A percentile compares a stretch with the other conserved stretches of the same genome.
phyloP scores from a whole-genome alignment of 1,140 invertebrate genomes.

The Plectus sambesii region DNA sequence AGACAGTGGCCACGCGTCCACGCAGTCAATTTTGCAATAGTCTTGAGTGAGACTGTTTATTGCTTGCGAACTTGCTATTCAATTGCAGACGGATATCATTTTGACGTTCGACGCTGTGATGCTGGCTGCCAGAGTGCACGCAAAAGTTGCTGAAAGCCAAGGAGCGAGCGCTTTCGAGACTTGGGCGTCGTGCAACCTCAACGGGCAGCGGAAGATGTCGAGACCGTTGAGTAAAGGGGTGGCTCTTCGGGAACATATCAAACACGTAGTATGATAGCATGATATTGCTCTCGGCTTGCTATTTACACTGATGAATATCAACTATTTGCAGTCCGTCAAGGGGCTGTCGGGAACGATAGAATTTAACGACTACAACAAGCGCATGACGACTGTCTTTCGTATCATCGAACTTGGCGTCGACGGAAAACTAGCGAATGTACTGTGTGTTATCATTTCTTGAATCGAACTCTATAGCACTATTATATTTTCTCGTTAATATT shows the following conservation, averaged over 20 bases:
- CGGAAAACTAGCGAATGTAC: slow-evolving; percentile 21
- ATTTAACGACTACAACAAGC: slow-evolving; percentile 9
- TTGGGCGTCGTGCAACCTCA: too few species aligned
- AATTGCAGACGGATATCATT: slow-evolving; percentile 23
- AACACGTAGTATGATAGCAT: too few species aligned
- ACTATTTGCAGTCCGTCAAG: slow-evolving; percentile 5
- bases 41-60: slow-evolving; percentile 1
- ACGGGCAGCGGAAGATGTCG: too few species aligned
- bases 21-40: background rate
- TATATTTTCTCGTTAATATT: too few species aligned
- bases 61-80: background rate
- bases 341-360: slow-evolving; percentile 17
- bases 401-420: slow-evolving; percentile 26
- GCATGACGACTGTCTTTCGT: slow-evolving; percentile 12
- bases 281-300: background rate
- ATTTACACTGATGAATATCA: background rate
- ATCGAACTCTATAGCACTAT: background rate
- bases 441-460: background rate
- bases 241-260: too few species aligned
- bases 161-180: too few species aligned
- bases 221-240: too few species aligned
- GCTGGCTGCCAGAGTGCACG: background rate
- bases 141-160: too few species aligned
- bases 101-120: slow-evolving; percentile 22
- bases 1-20: background rate